Percentiles rank a stretch among this genome's conserved stretches.
Conservation (phyloP, 1,140 invertebrate genomes). For the Octopus sinensis region DNA sequence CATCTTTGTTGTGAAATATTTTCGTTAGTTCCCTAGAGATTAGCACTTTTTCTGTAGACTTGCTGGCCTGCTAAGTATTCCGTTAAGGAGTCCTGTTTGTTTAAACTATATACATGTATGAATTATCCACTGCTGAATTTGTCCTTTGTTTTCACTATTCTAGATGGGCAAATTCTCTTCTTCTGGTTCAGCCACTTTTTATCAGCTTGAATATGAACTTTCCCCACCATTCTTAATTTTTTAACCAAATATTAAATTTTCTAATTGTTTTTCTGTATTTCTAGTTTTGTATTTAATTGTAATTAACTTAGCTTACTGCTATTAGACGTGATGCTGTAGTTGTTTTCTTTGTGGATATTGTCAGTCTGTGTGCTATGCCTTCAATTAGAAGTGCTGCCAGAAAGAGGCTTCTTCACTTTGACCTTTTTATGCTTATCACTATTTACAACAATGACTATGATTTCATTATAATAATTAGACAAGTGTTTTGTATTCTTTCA, state of each 20-base stretch:
- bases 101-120: too few relatives aligned
- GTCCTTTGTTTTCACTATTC: too few relatives aligned
- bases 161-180: too few relatives aligned
- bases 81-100: too few relatives aligned
- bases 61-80: too few relatives aligned
- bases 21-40: background rate
- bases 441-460: background rate
- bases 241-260: background rate
- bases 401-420: background rate
- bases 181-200: too few relatives aligned
- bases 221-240: background rate
- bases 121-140: too few relatives aligned
- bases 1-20: background rate
- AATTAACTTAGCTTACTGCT: background rate
- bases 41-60: background rate
- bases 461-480: background rate
- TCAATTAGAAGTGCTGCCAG: background rate
- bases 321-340: background rate
- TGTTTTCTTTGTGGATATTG: constrained; percentile 1
- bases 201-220: too few relatives aligned
- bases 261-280: background rate
- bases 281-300: background rate
- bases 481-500: constrained; percentile 1
- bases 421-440: background rate
- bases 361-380: constrained; percentile 3